These are phyloP conservation scores for Apis florea DNA, from an alignment of 1,140 invertebrate genomes.

Conservation along the genomic window DNA sequence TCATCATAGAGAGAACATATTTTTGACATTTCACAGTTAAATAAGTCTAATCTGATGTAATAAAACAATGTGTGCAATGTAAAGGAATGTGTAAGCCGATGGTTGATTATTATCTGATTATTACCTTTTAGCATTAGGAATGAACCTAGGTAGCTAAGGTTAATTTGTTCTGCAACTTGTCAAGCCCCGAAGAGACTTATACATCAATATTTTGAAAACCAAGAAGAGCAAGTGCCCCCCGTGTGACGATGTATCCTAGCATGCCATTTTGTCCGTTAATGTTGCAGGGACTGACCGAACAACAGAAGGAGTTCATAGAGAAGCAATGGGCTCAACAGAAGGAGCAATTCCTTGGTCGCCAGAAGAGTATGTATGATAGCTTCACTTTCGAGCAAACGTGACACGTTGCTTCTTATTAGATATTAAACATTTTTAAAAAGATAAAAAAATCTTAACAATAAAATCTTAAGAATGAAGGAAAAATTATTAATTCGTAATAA, in stretches of 20 bases:
- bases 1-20: no score
- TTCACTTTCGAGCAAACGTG: slow-evolving; percentile 24
- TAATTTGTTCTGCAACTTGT: slow-evolving; percentile 16
- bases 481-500: no score
- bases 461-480: neutral
- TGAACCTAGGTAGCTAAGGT: neutral
- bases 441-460: no score
- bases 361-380: slow-evolving; percentile 88
- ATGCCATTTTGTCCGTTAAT: slow-evolving; percentile 71
- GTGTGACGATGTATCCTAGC: slow-evolving; percentile 73
- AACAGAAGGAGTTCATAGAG: slow-evolving; percentile 90
- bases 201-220: slow-evolving; percentile 21
- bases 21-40: slow-evolving; percentile 1
- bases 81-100: slow-evolving; percentile 10
- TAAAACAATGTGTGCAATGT: slow-evolving; percentile 5
- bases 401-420: no score
- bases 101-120: neutral
- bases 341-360: slow-evolving; percentile 92
- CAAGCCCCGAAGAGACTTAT: slow-evolving; percentile 16
- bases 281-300: slow-evolving; percentile 89
- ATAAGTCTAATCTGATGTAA: slow-evolving; percentile 3
- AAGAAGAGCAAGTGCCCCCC: slow-evolving; percentile 44
- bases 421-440: neutral
- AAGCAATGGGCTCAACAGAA: slow-evolving; percentile 92
- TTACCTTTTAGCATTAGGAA: neutral